A percentile compares a stretch with the other conserved stretches of the same genome.
Conservation (phyloP, 1,140 invertebrate genomes). For the Apis florea region DNA sequence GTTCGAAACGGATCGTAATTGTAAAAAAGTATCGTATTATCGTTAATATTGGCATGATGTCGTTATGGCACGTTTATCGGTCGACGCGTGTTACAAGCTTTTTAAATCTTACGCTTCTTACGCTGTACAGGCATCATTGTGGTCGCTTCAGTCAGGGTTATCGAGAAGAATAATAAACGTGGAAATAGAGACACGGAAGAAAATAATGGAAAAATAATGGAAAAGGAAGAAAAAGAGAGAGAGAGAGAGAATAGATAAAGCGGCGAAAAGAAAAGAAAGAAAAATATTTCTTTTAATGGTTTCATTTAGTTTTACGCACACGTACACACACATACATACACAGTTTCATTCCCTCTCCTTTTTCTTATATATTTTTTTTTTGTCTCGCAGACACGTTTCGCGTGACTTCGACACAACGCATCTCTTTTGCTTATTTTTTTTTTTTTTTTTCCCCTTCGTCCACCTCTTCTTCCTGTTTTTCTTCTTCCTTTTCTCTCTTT, state of each 20-base stretch:
- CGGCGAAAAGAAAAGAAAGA: background rate
- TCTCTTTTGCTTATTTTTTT: conserved; percentile 4
- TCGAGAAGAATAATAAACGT: conserved; percentile 15
- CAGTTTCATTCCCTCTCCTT: background rate
- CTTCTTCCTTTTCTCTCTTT: conserved; percentile 23
- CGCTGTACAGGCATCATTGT: conserved; percentile 69
- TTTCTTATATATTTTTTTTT: background rate
- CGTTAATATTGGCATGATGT: conserved; percentile 79
- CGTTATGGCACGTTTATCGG: conserved; percentile 76
- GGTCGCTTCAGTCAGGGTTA: conserved; percentile 44
- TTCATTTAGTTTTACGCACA: conserved; percentile 1
- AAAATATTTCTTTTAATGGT: background rate
- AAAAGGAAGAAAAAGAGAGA: background rate
- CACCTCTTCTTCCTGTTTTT: conserved; percentile 27
- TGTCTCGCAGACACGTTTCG: background rate
- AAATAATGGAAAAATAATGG: conserved; percentile 2
- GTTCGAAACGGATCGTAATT: conserved; percentile 67
- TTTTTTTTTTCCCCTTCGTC: conserved; percentile 31
- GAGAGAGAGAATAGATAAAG: background rate
- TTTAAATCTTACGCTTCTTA: conserved; percentile 51
- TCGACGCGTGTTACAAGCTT: conserved; percentile 71
- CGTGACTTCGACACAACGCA: conserved; percentile 13
- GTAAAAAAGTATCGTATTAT: conserved; percentile 75
- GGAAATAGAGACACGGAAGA: background rate
- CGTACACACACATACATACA: background rate